Evolutionary conservation across 1,140 invertebrate species (phyloP).

Genomic region (Drosophila ogumai): DNA sequence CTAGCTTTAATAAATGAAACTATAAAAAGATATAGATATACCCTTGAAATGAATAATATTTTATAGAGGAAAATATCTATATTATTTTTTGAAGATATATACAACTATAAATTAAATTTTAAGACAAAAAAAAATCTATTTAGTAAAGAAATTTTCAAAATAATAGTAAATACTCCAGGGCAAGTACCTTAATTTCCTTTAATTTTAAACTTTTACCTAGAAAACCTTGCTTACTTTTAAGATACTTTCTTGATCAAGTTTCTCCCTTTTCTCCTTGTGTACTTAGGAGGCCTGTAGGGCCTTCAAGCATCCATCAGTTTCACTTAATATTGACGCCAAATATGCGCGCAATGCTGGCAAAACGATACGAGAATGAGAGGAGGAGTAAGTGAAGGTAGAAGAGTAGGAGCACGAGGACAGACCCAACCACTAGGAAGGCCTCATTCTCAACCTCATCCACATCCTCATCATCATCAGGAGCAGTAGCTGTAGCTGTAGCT

Average conservation of each 20-base stretch:
- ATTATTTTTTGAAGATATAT: background rate
- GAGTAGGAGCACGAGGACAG: slow-evolving; percentile 3
- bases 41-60: background rate
- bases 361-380: slow-evolving; percentile 70
- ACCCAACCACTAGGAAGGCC: slow-evolving; percentile 12
- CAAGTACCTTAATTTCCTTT: background rate
- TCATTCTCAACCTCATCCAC: slow-evolving; percentile 5
- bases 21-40: background rate
- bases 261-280: slow-evolving; percentile 22
- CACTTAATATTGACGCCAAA: slow-evolving; percentile 85
- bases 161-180: background rate
- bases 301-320: slow-evolving; percentile 82
- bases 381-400: slow-evolving; percentile 5
- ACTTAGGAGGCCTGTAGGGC: slow-evolving; percentile 34
- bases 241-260: background rate
- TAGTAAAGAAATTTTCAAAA: background rate
- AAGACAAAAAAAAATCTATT: background rate
- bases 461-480: slow-evolving; percentile 16
- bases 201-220: background rate
- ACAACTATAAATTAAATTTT: background rate
- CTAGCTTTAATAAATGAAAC: background rate
- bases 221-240: background rate
- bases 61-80: background rate
- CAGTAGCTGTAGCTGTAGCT: slow-evolving; percentile 13
- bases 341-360: slow-evolving; percentile 83